Evolutionary conservation across 1,140 invertebrate genomes (phyloP).

Genomic region (Aphelenchoides avenae): DNA sequence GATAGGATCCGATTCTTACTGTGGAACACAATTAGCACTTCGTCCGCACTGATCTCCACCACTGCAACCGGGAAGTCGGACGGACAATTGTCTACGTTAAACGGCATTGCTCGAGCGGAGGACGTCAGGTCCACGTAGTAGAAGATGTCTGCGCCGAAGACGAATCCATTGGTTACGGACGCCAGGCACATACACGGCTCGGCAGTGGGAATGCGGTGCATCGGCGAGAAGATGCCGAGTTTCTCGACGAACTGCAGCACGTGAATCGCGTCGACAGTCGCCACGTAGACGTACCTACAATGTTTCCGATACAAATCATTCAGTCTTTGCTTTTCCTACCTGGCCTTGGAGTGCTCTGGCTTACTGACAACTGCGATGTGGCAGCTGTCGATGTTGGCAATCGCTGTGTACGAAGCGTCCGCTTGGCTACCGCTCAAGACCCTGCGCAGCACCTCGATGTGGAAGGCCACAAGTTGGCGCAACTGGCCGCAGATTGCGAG

Average conservation of each 20-base stretch:
- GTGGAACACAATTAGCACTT: conserved; percentile 31
- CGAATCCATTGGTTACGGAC: conserved; percentile 23
- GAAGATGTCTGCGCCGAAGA: conserved; percentile 32
- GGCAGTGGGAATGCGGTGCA: conserved; percentile 18
- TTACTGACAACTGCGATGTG: conserved; percentile 38
- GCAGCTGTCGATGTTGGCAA: conserved; percentile 32
- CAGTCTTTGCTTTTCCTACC: no score
- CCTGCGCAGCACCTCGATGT: conserved; percentile 26
- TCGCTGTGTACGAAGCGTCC: conserved; percentile 12
- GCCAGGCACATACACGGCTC: conserved; percentile 30
- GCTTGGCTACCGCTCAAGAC: conserved; percentile 15
- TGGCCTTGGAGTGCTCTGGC: conserved; percentile 21
- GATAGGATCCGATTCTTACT: no score
- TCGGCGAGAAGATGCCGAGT: conserved; percentile 21
- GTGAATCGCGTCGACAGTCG: conserved; percentile 30
- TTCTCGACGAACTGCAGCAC: conserved; percentile 24
- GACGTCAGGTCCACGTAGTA: conserved; percentile 21
- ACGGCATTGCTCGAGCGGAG: no score
- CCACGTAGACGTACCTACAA: conserved; percentile 30
- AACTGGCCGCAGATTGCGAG: conserved; percentile 23
- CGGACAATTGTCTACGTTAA: conserved; percentile 33
- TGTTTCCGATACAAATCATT: neutral
- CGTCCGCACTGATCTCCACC: conserved; percentile 27
- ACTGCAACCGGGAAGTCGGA: conserved; percentile 30
- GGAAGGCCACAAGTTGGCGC: conserved; percentile 19